Base-by-base conservation (phyloP, 2,888 invertebrate genomes). In the Calameuta pallipes region DNA sequence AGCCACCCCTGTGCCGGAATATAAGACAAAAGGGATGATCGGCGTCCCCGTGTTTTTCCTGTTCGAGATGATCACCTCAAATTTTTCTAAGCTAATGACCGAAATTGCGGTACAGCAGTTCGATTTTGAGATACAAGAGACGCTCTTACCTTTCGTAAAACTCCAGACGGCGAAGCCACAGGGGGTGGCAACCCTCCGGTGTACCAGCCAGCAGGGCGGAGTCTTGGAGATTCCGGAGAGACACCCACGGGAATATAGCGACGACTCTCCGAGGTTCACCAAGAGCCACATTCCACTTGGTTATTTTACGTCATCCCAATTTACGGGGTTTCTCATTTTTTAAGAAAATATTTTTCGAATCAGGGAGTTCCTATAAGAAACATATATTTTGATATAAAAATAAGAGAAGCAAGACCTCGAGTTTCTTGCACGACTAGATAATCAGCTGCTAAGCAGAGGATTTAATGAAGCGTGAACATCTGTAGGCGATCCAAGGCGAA, bases 201-300 rank as follows among this genome's bases (percentile, higher is more conserved):
- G 88, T 87, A 84, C 86, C 86, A 85, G 87, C 84, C 85, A 86
- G 83, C 86, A 86, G 87, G 91, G 91, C 91, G 91, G 91, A 88
- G 91, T 90, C 87, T 89, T 89, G 82, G 84, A 83, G 83, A 76
- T 68, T 75, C 73, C 41, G 4, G 37, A 78, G 78, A 75, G 75
- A 78, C 78, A 75, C 78, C 78, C 78, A 73, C 76, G 71, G 56
- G 56, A 56, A 56, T 56, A 82, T 84, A 84, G 85, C 86, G 86
- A 85, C 83, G 86, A 86, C 86, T 85, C 85, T 85, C 87, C 87
- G 86, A 85, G 82, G 84, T 81, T 83, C 86, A 86, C 87, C 84
- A 85, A 83, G 85, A 85, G 56, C 23, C 23, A 56, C 56, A 23
- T 56, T 56, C 23, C 56, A 23, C 56, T 23, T 23, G 56, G 56